phyloP scores from a whole-genome alignment of 2,797 vertebrate species.

The Sebastes steindachneri region DNA sequence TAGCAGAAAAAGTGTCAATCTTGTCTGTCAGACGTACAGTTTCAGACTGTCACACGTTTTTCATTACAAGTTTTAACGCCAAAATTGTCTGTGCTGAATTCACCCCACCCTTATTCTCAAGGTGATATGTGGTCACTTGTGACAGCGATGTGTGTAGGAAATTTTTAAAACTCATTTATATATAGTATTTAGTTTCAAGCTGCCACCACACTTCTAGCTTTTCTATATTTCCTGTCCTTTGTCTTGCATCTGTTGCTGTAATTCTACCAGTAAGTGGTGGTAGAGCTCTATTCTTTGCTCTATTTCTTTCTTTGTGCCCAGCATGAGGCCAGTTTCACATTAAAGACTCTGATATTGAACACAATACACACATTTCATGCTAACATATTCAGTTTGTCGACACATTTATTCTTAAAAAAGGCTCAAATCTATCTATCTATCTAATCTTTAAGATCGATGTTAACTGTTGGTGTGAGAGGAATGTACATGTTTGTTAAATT shows the following conservation, averaged over 20 bases:
- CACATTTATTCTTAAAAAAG: neutral
- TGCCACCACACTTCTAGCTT: neutral
- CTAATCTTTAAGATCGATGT: neutral
- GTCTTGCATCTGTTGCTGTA: neutral
- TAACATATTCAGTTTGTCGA: neutral
- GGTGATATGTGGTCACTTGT: neutral
- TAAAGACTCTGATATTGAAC: neutral
- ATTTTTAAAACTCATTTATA: neutral
- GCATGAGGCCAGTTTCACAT: neutral
- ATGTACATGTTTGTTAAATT: neutral
- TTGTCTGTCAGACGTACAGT: neutral
- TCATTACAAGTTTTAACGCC: neutral
- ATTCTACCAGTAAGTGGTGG: conserved; percentile 30
- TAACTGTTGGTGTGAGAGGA: neutral
- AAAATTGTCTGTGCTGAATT: neutral
- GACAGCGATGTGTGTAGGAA: neutral
- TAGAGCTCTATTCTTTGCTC: conserved; percentile 19
- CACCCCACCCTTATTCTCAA: neutral
- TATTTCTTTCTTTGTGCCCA: neutral
- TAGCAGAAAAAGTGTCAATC: neutral
- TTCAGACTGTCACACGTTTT: neutral
- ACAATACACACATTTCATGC: neutral
- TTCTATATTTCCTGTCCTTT: neutral
- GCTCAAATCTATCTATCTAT: too few relatives aligned
- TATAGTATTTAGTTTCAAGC: neutral